Conservation (phyloP, 2,113 vertebrate genomes). For the Bagarius yarrelli region DNA sequence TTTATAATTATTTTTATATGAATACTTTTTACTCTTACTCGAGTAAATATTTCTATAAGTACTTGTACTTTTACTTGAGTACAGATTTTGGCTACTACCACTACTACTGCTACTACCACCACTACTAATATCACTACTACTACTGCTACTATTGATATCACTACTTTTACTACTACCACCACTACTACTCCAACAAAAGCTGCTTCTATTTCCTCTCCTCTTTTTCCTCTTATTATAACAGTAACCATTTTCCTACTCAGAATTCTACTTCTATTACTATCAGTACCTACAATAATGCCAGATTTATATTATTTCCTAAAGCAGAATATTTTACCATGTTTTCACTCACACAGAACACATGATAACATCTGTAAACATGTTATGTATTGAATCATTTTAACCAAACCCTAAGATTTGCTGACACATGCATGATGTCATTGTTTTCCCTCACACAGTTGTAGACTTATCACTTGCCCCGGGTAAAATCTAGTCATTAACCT, state of each 20-base stretch:
- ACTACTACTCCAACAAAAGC: not conserved
- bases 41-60: too few species aligned
- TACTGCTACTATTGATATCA: not conserved
- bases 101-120: not conserved
- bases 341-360: not conserved
- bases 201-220: not conserved
- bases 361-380: not conserved
- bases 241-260: too few species aligned
- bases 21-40: too few species aligned
- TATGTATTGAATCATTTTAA: not conserved
- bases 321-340: not conserved
- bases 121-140: not conserved
- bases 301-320: not conserved
- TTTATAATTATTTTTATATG: too few species aligned
- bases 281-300: not conserved
- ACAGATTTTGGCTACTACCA: too few species aligned
- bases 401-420: not conserved
- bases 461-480: not conserved
- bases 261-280: not conserved
- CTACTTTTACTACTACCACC: not conserved
- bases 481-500: not conserved
- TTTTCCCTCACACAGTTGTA: constrained; percentile 21
- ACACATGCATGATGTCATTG: constrained; percentile 27
- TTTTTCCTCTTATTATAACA: not conserved
- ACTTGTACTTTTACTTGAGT: too few species aligned